These are phyloP conservation scores for Spinus olivaceus DNA, from an alignment of 2,797 vertebrate genomes.

Conservation along the genomic window DNA sequence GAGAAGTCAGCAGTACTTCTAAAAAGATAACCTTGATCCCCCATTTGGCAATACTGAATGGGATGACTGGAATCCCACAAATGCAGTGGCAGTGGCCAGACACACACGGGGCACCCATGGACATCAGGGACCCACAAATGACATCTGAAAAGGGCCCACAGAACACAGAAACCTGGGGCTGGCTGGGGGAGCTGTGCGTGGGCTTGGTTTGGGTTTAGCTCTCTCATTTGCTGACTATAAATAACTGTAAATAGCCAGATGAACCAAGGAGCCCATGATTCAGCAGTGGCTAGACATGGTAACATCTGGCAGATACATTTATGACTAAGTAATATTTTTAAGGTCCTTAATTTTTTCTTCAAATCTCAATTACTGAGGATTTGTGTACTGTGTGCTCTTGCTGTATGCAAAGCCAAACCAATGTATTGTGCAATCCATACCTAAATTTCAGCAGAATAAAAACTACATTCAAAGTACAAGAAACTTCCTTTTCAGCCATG, in stretches of 20 bases:
- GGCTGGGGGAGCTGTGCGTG: accelerated
- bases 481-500: neutral
- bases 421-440: neutral
- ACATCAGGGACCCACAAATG: neutral
- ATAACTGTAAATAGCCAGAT: neutral
- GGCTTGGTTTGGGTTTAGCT: neutral
- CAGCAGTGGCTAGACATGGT: neutral
- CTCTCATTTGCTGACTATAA: neutral
- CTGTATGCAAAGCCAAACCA: neutral
- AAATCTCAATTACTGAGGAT: neutral
- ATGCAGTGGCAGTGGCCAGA: neutral
- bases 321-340: neutral
- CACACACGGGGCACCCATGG: accelerated
- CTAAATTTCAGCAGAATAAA: neutral
- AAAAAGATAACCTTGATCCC: neutral
- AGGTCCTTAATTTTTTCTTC: neutral
- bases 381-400: neutral
- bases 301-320: neutral
- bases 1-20: neutral
- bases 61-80: neutral
- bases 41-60: neutral
- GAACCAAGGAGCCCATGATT: neutral
- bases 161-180: neutral
- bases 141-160: neutral
- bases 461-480: neutral